Base-by-base conservation (phyloP, 1,140 invertebrate species). In the Apis dorsata region DNA sequence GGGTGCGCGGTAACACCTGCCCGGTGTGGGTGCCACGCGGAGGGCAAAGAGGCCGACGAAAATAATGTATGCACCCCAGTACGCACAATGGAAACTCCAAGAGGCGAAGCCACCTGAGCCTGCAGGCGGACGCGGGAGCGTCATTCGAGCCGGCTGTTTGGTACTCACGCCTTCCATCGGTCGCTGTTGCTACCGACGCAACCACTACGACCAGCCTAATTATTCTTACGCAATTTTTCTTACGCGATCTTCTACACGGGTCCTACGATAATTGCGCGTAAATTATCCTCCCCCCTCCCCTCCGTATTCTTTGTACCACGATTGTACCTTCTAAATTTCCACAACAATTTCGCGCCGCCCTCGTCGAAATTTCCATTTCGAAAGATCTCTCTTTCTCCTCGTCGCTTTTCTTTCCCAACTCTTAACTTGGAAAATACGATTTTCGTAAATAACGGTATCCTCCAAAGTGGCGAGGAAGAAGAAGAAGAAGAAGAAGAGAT, bases 61-160 rank as follows among this genome's bases (percentile, higher is more conserved):
- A 91, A 86, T 92, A 92, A 92, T 92, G 91, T 92, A 92, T 92
- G 92, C 92, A 92, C 92, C 92, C 92, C 85, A 89, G 82, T 71
- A 81, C 76, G 73, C 76, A 85, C 82, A 86, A 89, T 88, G 85
- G 81, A 88, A 86, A 86, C 76, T 88, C 83, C 82, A 68, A 75
- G 79, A 81, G 34, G 73, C 81, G 79, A 83, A 85, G 90, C 88
- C 90, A 91, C 90, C 90, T 91, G 90, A 91, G 86, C 87, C 90
- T 91, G 89, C 90, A 86, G 89, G 84, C 85, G 75, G 72, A 75
- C 62, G 70, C 76, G 76, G 57, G 62, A 60, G 83, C 84, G 86
- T 89, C 86, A 88, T 88, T 89, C 83, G 84, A 81, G 77, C 86
- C 90, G 89, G 89, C 90, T 91, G 88, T 82, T 89, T 76, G 87